These are phyloP conservation scores for Suncus etruscus DNA, from an alignment of 2,113 vertebrate genomes.

Conservation along the genomic window DNA sequence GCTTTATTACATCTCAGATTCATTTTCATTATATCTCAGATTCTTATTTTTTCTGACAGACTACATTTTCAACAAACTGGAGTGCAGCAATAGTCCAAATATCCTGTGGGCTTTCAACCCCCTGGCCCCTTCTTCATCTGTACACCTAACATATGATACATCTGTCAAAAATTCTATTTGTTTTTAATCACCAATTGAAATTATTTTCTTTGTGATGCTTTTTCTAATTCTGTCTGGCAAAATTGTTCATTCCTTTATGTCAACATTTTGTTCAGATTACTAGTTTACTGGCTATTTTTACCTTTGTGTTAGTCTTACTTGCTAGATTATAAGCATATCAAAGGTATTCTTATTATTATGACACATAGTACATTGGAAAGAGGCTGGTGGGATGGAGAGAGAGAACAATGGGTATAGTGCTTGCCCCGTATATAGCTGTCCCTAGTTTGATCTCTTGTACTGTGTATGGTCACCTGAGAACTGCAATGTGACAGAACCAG, in stretches of 20 bases:
- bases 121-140: not conserved
- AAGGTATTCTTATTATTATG: not conserved
- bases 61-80: not conserved
- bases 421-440: too few relatives aligned
- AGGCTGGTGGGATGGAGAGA: too few relatives aligned
- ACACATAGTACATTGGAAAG: not conserved
- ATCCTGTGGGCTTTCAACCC: not conserved
- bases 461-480: too few relatives aligned
- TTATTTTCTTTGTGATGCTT: not conserved
- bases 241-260: not conserved
- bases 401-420: too few relatives aligned
- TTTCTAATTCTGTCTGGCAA: slow-evolving; percentile 9
- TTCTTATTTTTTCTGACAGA: not conserved
- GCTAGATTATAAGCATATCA: slow-evolving; percentile 11
- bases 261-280: not conserved
- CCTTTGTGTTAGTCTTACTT: not conserved
- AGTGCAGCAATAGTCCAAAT: not conserved
- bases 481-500: too few relatives aligned
- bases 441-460: too few relatives aligned
- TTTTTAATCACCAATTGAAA: not conserved
- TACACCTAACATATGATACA: not conserved
- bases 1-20: too few relatives aligned
- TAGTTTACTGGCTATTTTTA: not conserved
- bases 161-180: not conserved
- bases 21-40: not conserved